Evolutionary conservation across 2,888 invertebrate species (phyloP).

Genomic region (Biston stratarius): DNA sequence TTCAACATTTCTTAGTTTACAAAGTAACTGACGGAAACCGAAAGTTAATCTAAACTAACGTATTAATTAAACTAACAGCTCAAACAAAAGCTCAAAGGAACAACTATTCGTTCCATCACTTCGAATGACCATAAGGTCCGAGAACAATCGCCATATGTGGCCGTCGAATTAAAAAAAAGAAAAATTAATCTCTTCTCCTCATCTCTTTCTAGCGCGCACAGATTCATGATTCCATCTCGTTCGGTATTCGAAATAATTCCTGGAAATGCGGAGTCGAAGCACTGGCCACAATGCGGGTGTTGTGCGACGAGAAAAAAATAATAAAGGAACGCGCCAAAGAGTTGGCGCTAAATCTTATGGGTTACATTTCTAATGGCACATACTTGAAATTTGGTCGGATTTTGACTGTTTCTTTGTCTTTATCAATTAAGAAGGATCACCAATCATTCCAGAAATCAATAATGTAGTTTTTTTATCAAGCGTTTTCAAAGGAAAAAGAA

Average conservation of each 20-base stretch:
- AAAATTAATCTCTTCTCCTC: slow-evolving; percentile 72
- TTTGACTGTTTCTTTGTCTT: slow-evolving; percentile 12
- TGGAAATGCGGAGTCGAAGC: slow-evolving; percentile 76
- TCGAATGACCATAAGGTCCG: slow-evolving; percentile 84
- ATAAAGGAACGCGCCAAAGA: slow-evolving; percentile 60
- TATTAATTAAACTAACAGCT: slow-evolving; percentile 81
- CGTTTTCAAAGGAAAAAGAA: no score
- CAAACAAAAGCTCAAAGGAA: slow-evolving; percentile 37
- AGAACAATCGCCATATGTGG: slow-evolving; percentile 86
- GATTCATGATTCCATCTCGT: slow-evolving; percentile 54
- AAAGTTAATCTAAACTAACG: slow-evolving; percentile 55
- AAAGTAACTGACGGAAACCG: slow-evolving; percentile 36
- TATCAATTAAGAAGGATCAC: not conserved
- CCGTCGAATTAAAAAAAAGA: slow-evolving; percentile 82
- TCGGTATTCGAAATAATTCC: slow-evolving; percentile 81
- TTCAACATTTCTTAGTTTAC: not conserved
- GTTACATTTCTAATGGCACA: slow-evolving; percentile 60
- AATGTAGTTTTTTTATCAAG: no score
- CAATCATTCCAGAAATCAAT: no score
- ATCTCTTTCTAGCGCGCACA: slow-evolving; percentile 48
- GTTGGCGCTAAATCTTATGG: slow-evolving; percentile 70
- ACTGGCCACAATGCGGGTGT: slow-evolving; percentile 81
- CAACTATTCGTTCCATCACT: slow-evolving; percentile 31
- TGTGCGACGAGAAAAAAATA: slow-evolving; percentile 80
- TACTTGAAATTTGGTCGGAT: slow-evolving; percentile 25